These are phyloP conservation scores for Theocolax elegans DNA, from an alignment of 1,140 invertebrate species.

Conservation along the genomic window DNA sequence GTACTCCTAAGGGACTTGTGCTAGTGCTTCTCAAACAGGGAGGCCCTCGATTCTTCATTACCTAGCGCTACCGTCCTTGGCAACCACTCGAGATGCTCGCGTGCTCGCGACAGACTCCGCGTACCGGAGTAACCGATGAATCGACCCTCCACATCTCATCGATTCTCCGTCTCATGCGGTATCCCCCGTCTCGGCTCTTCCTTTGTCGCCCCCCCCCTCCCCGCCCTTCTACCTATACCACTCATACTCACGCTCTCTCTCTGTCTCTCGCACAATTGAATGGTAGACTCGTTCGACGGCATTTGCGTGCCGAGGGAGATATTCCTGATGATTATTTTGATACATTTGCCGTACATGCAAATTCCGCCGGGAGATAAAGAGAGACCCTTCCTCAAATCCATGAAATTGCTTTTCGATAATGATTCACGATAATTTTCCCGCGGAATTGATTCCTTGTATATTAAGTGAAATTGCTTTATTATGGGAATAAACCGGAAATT, in stretches of 20 bases:
- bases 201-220: not conserved
- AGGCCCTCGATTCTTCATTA: conserved; percentile 53
- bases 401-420: conserved; percentile 12
- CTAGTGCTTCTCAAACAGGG: conserved; percentile 59
- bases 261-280: not conserved
- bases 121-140: conserved; percentile 40
- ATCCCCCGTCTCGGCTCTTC: not conserved
- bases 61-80: conserved; percentile 44
- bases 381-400: not conserved
- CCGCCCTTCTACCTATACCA: not conserved
- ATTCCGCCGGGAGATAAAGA: not conserved
- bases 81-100: conserved; percentile 34
- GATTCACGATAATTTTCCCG: no score
- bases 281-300: not conserved
- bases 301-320: conserved; percentile 7
- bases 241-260: not conserved
- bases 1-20: conserved; percentile 51
- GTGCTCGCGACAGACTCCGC: conserved; percentile 10
- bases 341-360: conserved; percentile 26
- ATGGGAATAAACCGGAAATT: no score
- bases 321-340: conserved; percentile 34
- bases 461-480: no score
- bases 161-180: not conserved
- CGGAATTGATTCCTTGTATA: no score
- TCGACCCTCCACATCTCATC: conserved; percentile 3